A percentile compares a stretch with the other conserved stretches of the same genome.
Conservation (phyloP, 2,113 vertebrate genomes). For the Cyanoderma ruficeps region DNA sequence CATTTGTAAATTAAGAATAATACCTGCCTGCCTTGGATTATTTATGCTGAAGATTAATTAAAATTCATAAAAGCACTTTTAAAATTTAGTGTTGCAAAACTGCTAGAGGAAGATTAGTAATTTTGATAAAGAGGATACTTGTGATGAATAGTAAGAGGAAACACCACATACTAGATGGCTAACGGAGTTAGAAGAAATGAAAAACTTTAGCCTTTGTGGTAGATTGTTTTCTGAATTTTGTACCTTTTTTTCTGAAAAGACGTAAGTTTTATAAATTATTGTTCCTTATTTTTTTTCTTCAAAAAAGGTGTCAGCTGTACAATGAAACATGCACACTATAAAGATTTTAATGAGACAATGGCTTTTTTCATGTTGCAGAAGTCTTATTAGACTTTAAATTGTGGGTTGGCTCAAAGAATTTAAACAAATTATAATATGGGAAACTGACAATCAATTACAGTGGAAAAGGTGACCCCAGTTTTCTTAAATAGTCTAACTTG, state of each 20-base stretch:
- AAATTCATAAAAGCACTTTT: neutral
- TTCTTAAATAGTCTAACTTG: neutral
- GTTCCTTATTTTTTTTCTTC: neutral
- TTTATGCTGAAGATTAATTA: conserved; percentile 8
- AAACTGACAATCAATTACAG: neutral
- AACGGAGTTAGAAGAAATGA: neutral
- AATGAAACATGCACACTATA: neutral
- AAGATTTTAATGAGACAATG: neutral
- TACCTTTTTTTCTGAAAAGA: neutral
- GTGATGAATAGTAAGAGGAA: neutral
- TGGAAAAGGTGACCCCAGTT: neutral
- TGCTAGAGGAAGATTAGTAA: neutral
- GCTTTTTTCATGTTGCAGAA: neutral
- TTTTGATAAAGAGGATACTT: neutral
- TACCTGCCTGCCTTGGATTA: neutral
- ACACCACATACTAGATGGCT: neutral
- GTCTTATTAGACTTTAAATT: neutral
- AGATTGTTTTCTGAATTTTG: neutral
- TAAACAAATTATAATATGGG: neutral
- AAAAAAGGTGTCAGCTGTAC: neutral
- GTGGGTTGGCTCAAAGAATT: neutral
- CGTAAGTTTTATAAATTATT: neutral
- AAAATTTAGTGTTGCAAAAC: neutral
- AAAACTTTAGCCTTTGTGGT: neutral
- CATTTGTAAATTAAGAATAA: neutral